Conservation (phyloP, 2,888 invertebrate genomes). For the Acanthosoma haemorrhoidale region DNA sequence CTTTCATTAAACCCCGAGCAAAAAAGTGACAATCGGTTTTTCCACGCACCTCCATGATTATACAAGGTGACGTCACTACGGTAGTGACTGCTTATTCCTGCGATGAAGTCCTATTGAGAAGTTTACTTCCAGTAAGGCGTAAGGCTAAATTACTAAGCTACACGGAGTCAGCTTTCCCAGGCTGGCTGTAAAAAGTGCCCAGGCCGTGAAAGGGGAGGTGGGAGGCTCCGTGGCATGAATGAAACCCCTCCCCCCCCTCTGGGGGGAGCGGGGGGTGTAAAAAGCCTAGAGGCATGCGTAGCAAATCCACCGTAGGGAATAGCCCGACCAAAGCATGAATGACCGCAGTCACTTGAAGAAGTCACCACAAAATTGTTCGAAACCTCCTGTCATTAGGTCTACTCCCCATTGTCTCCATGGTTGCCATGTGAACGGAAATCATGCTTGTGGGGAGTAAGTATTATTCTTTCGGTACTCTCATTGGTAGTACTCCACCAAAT, state of each 20-base stretch:
- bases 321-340: constrained; percentile 34
- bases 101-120: too few species aligned
- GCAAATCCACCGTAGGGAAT: constrained; percentile 35
- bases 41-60: too few species aligned
- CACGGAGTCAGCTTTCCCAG: constrained; percentile 15
- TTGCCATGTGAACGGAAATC: constrained; percentile 19
- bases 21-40: too few species aligned
- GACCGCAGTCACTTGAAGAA: constrained; percentile 34
- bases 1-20: too few species aligned
- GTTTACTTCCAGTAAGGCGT: background rate
- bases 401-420: constrained; percentile 22
- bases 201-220: constrained; percentile 7
- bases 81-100: too few species aligned
- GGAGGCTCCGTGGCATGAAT: constrained; percentile 22
- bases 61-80: too few species aligned
- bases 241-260: constrained; percentile 1
- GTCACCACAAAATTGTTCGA: constrained; percentile 39
- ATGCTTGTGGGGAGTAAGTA: too few species aligned
- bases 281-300: constrained; percentile 37
- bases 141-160: background rate
- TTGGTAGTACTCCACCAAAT: too few species aligned
- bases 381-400: constrained; percentile 37
- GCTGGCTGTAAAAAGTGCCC: constrained; percentile 5
- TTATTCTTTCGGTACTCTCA: too few species aligned
- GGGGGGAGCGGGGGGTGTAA: constrained; percentile 28